phyloP scores from a whole-genome alignment of 2,797 vertebrate genomes.

The Semotilus atromaculatus region DNA sequence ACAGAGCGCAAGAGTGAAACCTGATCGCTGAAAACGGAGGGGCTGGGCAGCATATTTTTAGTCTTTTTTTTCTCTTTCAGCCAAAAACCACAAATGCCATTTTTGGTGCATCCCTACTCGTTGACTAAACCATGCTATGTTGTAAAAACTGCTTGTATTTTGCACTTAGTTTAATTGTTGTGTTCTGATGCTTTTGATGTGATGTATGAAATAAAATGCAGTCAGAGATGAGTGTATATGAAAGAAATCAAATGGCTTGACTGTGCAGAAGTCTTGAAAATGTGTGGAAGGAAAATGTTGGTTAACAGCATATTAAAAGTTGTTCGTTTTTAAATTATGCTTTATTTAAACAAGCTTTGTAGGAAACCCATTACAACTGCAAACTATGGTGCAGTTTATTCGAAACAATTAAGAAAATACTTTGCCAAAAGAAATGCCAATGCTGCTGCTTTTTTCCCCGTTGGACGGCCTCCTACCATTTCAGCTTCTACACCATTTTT shows the following conservation, averaged over 20 bases:
- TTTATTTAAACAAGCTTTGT: slow-evolving; percentile 80
- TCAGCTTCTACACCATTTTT: slow-evolving; percentile 55
- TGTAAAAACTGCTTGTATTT: neutral
- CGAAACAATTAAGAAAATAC: slow-evolving; percentile 30
- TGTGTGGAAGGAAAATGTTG: neutral
- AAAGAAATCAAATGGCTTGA: neutral
- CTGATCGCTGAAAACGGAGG: no score
- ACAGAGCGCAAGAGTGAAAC: no score
- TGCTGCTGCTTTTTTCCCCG: neutral
- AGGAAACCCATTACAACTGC: slow-evolving; percentile 63
- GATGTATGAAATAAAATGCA: slow-evolving; percentile 48
- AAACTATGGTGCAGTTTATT: slow-evolving; percentile 49
- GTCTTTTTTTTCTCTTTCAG: no score
- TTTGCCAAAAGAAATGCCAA: slow-evolving; percentile 19
- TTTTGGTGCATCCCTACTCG: neutral
- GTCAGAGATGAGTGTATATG: neutral
- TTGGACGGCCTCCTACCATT: slow-evolving; percentile 38
- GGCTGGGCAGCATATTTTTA: no score
- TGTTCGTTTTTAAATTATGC: slow-evolving; percentile 78
- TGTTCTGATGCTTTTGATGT: slow-evolving; percentile 10
- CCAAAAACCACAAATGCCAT: no score
- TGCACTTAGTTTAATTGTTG: neutral
- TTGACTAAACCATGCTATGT: neutral
- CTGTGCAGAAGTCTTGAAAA: neutral
- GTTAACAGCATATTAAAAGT: slow-evolving; percentile 32